Base-by-base conservation (phyloP, 2,797 vertebrate genomes). In the Tapera naevia region DNA sequence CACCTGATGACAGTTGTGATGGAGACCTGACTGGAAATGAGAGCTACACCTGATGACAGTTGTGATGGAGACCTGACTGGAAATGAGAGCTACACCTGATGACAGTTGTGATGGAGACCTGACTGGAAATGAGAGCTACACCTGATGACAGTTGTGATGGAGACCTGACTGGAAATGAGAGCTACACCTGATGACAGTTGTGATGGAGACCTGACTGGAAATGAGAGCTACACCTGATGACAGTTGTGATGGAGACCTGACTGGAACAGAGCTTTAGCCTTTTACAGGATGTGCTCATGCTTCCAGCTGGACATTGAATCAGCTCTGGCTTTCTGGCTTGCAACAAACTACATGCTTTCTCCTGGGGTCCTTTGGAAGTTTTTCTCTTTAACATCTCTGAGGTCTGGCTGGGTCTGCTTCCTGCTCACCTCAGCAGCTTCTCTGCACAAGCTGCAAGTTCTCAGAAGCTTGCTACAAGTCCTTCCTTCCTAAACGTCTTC, bases 141-240 rank as follows among this genome's bases (percentile, higher is more conserved):
- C 13, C 43, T 86, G 10, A 54, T 0, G 2, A 11, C 30, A 57
- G 25, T 39, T 45, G 28, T 67, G 65, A 76, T 5, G n/a, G n/a
- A n/a, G n/a, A n/a, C n/a, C n/a, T n/a, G n/a, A n/a, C n/a, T n/a
- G 33, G 33, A 67, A 80, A 12, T 0, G 2, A 78, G 35, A 78
- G 45, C 51, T 66, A 32, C 2, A 18, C 13, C 43, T 86, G 10
- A 54, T 0, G 2, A 11, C 30, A 57, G 25, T 39, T 45, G 28
- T 67, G 65, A 76, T 5, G n/a, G n/a, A n/a, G n/a, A n/a, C n/a
- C n/a, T n/a, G n/a, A n/a, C n/a, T n/a, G 33, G 33, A 67, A 80
- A 12, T 0, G 2, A 78, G 35, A 78, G 45, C 51, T 66, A 32
- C 2, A 18, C 13, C 43, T 86, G 10, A 54, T 0, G 2, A 11